Evolutionary conservation across 2,113 vertebrate species (phyloP).

Genomic region (Motacilla tschutschensis): DNA sequence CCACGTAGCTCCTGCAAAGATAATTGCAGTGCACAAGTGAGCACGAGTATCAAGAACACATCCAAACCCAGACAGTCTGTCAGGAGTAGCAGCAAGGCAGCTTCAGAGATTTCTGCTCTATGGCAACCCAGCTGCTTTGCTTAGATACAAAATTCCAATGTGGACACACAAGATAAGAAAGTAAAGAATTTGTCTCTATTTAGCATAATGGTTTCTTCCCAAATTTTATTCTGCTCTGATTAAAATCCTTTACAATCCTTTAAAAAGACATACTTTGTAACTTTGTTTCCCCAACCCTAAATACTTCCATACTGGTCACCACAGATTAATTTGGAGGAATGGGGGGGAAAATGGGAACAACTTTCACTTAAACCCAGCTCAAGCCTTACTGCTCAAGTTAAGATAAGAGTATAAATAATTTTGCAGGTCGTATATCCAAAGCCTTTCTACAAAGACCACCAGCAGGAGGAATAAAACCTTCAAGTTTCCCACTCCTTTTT

Average conservation of each 20-base stretch:
- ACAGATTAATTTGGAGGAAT: neutral
- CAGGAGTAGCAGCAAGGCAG: neutral
- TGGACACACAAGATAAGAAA: neutral
- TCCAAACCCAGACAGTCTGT: neutral
- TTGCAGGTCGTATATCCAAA: neutral
- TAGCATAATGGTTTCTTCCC: neutral
- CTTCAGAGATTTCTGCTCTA: neutral
- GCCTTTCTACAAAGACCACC: neutral
- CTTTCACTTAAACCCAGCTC: neutral
- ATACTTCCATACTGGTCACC: neutral
- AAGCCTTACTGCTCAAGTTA: neutral
- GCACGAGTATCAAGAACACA: neutral
- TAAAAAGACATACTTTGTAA: neutral
- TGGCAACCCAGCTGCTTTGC: neutral
- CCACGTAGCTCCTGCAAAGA: neutral
- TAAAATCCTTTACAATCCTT: neutral
- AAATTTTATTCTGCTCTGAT: neutral
- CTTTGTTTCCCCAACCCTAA: neutral
- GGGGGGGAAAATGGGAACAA: fast-evolving
- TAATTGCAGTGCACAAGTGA: fast-evolving
- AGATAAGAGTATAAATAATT: neutral
- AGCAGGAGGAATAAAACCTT: neutral
- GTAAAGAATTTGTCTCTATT: neutral
- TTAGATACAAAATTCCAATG: neutral
- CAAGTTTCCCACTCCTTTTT: neutral